These are phyloP conservation scores for Mus spicilegus DNA, from an alignment of 2,113 vertebrate genomes.

Conservation along the genomic window DNA sequence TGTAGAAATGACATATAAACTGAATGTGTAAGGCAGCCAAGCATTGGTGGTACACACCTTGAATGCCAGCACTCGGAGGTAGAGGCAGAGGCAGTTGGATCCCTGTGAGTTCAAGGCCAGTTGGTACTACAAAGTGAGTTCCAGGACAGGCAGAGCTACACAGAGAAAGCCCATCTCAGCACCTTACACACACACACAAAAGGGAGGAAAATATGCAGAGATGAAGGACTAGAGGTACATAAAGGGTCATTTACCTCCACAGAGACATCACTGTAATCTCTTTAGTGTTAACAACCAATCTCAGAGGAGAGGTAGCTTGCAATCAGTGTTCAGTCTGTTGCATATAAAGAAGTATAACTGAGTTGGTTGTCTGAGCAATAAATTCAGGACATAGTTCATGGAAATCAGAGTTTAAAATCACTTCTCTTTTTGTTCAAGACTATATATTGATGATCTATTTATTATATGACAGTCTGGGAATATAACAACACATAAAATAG, in stretches of 20 bases:
- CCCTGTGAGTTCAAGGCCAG: too few species aligned
- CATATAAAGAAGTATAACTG: background rate
- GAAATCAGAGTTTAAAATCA: background rate
- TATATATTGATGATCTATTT: too few species aligned
- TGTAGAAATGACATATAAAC: background rate
- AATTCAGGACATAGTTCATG: background rate
- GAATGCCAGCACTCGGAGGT: too few species aligned
- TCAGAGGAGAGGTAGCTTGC: background rate
- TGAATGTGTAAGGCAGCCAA: background rate
- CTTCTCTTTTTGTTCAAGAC: background rate
- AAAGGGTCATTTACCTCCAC: too few species aligned
- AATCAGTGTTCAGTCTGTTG: background rate
- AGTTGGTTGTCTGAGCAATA: background rate
- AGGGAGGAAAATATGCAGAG: background rate
- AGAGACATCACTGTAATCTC: background rate
- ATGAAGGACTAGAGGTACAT: background rate
- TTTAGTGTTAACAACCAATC: background rate
- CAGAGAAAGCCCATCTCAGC: background rate
- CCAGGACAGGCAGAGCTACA: background rate
- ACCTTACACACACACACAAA: too few species aligned
- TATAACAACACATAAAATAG: background rate
- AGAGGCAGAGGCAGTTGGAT: too few species aligned
- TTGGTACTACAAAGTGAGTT: too few species aligned
- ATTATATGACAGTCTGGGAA: background rate
- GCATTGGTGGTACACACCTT: too few species aligned